Conservation (phyloP, 2,888 invertebrate genomes). For the Agrochola macilenta region DNA sequence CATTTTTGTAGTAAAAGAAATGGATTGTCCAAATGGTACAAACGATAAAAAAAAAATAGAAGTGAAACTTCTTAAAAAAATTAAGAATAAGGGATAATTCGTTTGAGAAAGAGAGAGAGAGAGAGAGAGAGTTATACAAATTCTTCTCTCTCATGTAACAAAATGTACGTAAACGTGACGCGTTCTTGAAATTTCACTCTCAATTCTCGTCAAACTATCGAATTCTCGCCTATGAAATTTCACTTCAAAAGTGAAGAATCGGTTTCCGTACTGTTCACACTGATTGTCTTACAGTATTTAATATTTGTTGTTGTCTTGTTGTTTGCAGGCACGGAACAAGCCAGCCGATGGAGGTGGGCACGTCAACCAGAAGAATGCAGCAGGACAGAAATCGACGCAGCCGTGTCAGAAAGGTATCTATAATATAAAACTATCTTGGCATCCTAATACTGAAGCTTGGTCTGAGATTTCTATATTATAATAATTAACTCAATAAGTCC, state of each 20-base stretch:
- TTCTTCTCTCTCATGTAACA: not conserved
- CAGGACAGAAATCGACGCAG: conserved; percentile 92
- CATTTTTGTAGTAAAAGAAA: not conserved
- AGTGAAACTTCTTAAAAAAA: not conserved
- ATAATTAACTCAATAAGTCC: not conserved
- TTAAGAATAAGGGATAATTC: not conserved
- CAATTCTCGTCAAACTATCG: not conserved
- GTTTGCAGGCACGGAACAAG: conserved; percentile 94
- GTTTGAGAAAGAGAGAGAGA: not conserved
- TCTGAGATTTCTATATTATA: not conserved
- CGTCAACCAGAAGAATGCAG: conserved; percentile 92
- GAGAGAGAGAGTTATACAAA: not conserved
- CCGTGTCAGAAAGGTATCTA: conserved; percentile 88
- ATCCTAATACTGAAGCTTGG: not conserved
- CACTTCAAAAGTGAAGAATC: not conserved
- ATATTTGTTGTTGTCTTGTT: conserved; percentile 45
- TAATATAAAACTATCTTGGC: not conserved
- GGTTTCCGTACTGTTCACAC: not conserved
- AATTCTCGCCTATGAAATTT: not conserved
- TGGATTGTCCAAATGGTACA: not conserved
- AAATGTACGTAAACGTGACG: not conserved
- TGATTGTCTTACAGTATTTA: not conserved
- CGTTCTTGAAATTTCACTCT: not conserved
- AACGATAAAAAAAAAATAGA: not conserved
- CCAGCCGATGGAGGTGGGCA: conserved; percentile 94